Evolutionary conservation across 2,113 vertebrate genomes (phyloP).

Genomic region (Leptosomus discolor): DNA sequence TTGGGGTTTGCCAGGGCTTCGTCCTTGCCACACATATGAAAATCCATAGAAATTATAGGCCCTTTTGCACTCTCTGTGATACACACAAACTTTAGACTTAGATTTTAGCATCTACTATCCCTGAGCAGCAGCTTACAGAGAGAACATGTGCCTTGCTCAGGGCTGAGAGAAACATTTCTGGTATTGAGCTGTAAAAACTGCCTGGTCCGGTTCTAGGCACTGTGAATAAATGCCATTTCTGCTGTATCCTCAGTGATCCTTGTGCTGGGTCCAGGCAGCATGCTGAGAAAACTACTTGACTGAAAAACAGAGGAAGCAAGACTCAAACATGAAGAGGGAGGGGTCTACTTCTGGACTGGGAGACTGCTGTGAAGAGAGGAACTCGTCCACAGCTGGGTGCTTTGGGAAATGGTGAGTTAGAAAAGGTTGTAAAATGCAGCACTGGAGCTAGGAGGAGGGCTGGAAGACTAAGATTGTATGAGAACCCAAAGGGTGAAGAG

Average conservation of each 20-base stretch:
- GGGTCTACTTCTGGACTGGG: background rate
- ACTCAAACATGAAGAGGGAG: background rate
- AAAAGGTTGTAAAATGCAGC: background rate
- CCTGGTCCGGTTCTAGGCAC: background rate
- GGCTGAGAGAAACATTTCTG: background rate
- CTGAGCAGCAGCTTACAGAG: background rate
- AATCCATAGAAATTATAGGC: background rate
- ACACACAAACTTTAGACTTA: background rate
- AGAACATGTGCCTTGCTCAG: background rate
- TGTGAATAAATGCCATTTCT: background rate
- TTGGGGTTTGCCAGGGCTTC: background rate
- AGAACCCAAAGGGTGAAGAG: background rate
- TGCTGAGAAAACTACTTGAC: background rate
- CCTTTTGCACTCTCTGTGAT: background rate
- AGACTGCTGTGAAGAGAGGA: background rate
- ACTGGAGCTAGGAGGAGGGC: background rate
- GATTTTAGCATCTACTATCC: background rate
- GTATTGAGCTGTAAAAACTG: background rate
- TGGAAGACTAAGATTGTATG: background rate
- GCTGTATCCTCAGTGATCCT: background rate
- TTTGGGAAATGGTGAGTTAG: background rate
- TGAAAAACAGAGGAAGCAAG: background rate
- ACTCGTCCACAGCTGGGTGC: background rate
- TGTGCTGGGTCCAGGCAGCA: background rate
- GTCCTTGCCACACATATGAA: background rate